These are phyloP conservation scores for Coelogynopora nodosa DNA, from an alignment of 2,888 invertebrate genomes.

Conservation along the genomic window DNA sequence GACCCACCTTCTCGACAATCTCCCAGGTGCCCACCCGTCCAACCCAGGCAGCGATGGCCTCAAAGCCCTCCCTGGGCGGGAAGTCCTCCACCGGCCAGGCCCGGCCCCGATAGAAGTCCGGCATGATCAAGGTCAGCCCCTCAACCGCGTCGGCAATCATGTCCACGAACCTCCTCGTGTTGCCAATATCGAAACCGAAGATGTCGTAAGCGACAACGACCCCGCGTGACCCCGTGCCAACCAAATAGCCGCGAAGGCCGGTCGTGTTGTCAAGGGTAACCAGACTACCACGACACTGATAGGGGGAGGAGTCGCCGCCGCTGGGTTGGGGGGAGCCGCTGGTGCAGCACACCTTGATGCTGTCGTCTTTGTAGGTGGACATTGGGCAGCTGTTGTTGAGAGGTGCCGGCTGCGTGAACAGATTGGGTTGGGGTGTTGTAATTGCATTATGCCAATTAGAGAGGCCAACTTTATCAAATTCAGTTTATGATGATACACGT, in stretches of 20 bases:
- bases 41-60: background rate
- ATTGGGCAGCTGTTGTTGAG: too few relatives aligned
- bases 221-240: slow-evolving; percentile 26
- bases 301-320: background rate
- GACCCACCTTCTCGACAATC: background rate
- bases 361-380: background rate
- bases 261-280: slow-evolving; percentile 1
- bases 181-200: slow-evolving; percentile 39
- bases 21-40: background rate
- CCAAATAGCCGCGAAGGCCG: background rate
- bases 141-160: slow-evolving; percentile 13
- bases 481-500: too few relatives aligned
- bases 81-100: slow-evolving; percentile 32
- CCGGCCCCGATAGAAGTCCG: slow-evolving; percentile 40
- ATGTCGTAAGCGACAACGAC: slow-evolving; percentile 42
- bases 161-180: slow-evolving; percentile 42
- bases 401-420: too few relatives aligned
- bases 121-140: slow-evolving; percentile 40
- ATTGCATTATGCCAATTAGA: too few relatives aligned
- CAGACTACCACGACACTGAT: background rate
- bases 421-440: too few relatives aligned
- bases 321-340: background rate
- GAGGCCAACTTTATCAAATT: too few relatives aligned
- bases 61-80: slow-evolving; percentile 22
- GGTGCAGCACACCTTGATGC: slow-evolving; percentile 35